These are phyloP conservation scores for Trichogramma dendrolimi DNA, from an alignment of 2,888 invertebrate species.

Conservation along the genomic window DNA sequence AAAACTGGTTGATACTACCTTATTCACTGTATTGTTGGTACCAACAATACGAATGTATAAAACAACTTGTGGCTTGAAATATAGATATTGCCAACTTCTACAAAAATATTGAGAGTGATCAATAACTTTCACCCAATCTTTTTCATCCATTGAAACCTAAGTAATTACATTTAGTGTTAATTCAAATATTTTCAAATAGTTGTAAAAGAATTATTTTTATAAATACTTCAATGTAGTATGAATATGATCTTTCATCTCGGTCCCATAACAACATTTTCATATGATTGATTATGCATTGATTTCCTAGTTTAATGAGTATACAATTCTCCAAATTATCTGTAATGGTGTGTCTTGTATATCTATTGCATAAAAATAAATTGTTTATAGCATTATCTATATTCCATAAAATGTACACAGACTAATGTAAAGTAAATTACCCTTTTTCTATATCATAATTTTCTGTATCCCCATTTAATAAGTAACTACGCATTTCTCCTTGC, in stretches of 20 bases:
- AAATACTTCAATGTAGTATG: slow-evolving; percentile 74
- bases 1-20: slow-evolving; percentile 56
- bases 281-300: slow-evolving; percentile 88
- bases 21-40: slow-evolving; percentile 92
- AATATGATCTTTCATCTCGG: slow-evolving; percentile 81
- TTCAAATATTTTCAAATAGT: slow-evolving; percentile 13
- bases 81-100: slow-evolving; percentile 93
- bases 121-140: slow-evolving; percentile 89
- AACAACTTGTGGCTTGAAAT: slow-evolving; percentile 85
- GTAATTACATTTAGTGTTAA: slow-evolving; percentile 8
- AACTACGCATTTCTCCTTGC: slow-evolving; percentile 83
- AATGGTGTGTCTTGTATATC: slow-evolving; percentile 84
- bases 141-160: slow-evolving; percentile 85
- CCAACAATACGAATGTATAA: slow-evolving; percentile 79
- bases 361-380: slow-evolving; percentile 35
- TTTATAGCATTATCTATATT: slow-evolving; percentile 5
- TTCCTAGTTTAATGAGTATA: slow-evolving; percentile 79
- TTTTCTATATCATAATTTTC: slow-evolving; percentile 88
- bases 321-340: slow-evolving; percentile 73
- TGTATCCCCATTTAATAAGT: slow-evolving; percentile 84
- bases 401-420: not conserved
- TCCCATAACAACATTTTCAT: slow-evolving; percentile 92
- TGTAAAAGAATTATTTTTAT: not conserved
- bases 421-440: slow-evolving; percentile 55
- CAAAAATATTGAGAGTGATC: slow-evolving; percentile 91